phyloP scores from a whole-genome alignment of 1,140 invertebrate species.

The Cherax quadricarinatus region DNA sequence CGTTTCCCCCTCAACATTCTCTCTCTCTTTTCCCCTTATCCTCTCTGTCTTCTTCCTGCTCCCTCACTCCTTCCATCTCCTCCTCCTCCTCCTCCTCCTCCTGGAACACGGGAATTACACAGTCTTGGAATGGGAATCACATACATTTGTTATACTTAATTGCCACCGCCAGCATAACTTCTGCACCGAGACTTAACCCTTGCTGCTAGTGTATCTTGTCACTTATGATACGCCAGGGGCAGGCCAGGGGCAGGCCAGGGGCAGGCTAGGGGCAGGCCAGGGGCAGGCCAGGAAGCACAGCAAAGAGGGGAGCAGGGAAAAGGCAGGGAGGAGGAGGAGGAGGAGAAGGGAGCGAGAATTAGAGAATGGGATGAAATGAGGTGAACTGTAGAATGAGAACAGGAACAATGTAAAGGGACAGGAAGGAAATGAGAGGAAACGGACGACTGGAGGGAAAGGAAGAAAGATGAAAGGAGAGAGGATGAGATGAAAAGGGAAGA shows the following conservation, averaged over 20 bases:
- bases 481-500: too few species aligned
- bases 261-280: background rate
- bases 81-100: slow-evolving; percentile 6
- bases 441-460: background rate
- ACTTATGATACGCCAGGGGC: slow-evolving; percentile 22
- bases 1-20: background rate
- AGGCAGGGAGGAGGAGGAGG: background rate
- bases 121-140: slow-evolving; percentile 46
- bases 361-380: background rate
- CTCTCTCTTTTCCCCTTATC: background rate
- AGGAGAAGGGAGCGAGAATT: background rate
- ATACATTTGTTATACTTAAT: slow-evolving; percentile 60
- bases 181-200: slow-evolving; percentile 20
- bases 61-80: background rate
- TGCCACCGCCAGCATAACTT: slow-evolving; percentile 24
- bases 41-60: background rate
- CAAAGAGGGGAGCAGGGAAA: background rate
- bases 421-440: too few species aligned
- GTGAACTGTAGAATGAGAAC: too few species aligned
- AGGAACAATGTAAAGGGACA: background rate
- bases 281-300: background rate
- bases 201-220: slow-evolving; percentile 28
- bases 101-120: slow-evolving; percentile 42
- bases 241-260: background rate
- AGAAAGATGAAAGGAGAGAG: too few species aligned